Conservation (phyloP, 2,797 vertebrate genomes). For the Cygnus olor region DNA sequence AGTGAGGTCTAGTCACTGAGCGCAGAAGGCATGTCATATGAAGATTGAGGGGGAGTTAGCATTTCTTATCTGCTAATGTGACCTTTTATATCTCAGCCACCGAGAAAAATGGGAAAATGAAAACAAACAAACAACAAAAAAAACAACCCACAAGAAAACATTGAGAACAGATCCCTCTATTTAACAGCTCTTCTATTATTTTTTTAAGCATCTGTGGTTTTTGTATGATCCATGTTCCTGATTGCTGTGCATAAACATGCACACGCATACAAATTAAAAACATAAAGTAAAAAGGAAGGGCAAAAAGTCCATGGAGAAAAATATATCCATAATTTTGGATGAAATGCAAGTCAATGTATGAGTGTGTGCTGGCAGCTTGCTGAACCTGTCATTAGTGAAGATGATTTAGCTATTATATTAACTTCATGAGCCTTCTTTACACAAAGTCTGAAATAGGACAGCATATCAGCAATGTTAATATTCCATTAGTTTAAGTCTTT, state of each 20-base stretch:
- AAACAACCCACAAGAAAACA: not conserved
- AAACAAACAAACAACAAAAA: too few relatives aligned
- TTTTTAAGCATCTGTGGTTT: not conserved
- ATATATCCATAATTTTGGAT: not conserved
- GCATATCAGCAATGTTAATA: not conserved
- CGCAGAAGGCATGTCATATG: conserved; percentile 37
- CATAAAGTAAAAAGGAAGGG: not conserved
- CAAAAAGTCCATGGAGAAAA: not conserved
- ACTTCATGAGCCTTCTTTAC: conserved; percentile 44
- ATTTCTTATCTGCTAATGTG: conserved; percentile 28
- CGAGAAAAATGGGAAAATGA: not conserved
- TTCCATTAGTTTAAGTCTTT: conserved; percentile 60
- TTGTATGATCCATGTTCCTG: not conserved
- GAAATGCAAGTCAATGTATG: not conserved
- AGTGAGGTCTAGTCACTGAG: not conserved
- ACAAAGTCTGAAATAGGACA: conserved; percentile 35
- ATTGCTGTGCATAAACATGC: not conserved
- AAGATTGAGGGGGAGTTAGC: conserved; percentile 51
- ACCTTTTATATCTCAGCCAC: conserved; percentile 30
- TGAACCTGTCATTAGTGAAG: conserved; percentile 29
- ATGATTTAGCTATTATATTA: conserved; percentile 50
- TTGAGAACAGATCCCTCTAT: conserved; percentile 21
- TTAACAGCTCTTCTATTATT: not conserved
- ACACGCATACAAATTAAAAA: not conserved
- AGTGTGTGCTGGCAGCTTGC: not conserved